Evolutionary conservation across 2,888 invertebrate genomes (phyloP).

Genomic region (Dioctria linearis): DNA sequence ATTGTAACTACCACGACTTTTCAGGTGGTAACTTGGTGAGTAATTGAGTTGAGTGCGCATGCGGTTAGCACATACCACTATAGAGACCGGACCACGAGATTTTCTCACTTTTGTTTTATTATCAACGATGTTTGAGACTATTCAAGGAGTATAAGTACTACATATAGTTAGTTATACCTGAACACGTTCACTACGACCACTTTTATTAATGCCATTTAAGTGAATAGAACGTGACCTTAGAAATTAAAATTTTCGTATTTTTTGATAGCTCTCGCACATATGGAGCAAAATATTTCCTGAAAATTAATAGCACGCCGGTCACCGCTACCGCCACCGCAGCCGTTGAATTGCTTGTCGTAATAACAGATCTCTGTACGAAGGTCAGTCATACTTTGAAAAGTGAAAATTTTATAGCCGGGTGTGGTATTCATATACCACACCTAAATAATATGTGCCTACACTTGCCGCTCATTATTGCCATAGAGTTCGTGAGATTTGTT

Average conservation of each 20-base stretch:
- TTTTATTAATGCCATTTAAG: background rate
- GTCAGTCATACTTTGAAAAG: background rate
- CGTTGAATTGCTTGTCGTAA: background rate
- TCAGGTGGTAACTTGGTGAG: background rate
- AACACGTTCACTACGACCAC: background rate
- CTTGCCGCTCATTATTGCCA: no score
- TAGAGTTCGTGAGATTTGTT: background rate
- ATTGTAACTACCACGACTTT: background rate
- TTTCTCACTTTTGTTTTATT: conserved; percentile 1
- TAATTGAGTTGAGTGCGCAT: background rate
- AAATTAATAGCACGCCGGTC: background rate
- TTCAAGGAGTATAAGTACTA: background rate
- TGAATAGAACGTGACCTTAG: conserved; percentile 11
- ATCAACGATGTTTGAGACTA: background rate
- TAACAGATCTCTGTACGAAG: background rate
- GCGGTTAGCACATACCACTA: no score
- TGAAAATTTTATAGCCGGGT: background rate
- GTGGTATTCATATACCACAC: background rate
- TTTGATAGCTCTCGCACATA: background rate
- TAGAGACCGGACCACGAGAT: background rate
- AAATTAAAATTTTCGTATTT: background rate
- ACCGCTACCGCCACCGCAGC: no score
- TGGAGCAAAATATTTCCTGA: conserved; percentile 10
- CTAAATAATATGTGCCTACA: no score
- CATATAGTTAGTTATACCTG: background rate